Evolutionary conservation across 53 echinoderm and acorn worm genomes (phyloP), one percentile per base, ranked within the genome.

Genomic region (Astropecten irregularis): DNA sequence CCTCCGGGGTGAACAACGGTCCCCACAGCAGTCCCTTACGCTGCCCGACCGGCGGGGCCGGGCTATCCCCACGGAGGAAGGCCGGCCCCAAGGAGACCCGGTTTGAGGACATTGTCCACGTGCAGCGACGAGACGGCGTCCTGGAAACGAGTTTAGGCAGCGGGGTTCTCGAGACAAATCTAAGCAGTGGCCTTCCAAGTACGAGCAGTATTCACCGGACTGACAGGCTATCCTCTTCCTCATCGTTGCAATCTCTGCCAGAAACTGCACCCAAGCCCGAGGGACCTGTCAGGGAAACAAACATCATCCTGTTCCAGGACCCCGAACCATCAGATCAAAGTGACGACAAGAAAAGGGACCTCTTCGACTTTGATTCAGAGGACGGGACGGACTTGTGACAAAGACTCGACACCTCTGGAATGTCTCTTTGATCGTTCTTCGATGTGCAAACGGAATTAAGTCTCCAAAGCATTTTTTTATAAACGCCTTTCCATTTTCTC

Each of bases 101-200:
- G 19, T 79, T 79, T 53, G 92, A 92, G 71, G 95, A 95, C 76
- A 92, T 95, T 39, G 88, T 95, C 48, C 92, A 95, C 64, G 95
- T 95, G 10, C 95, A 92, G 49, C 62, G 95, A 56, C 87, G 90
- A 35, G 95, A 95, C 82, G 95, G 95, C 29, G 86, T 95, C 2
- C 72, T 95, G 23, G 95, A 95, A 63, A 95, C 95, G 19, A 95
- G 95, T 76, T 81, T 95, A 9, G 95, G 95, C 54, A 87, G 89
- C 34, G 90, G 95, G 67, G 46, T 85, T 37, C 63, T 86, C 25
- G 59, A 70, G 79, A 79, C 60, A 19, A 62, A 44, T 46, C 47
- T 79, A 27, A 79, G 63, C 32, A 18, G 60, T 62, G 74, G 74
- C 56, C 57, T 57, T 55, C 56, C 74, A 27, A 33, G 47, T 52